A percentile compares a stretch with the other conserved stretches of the same genome.
These are phyloP conservation scores for Oceanodroma tethys DNA, from an alignment of 2,113 vertebrate genomes.

Conservation along the genomic window DNA sequence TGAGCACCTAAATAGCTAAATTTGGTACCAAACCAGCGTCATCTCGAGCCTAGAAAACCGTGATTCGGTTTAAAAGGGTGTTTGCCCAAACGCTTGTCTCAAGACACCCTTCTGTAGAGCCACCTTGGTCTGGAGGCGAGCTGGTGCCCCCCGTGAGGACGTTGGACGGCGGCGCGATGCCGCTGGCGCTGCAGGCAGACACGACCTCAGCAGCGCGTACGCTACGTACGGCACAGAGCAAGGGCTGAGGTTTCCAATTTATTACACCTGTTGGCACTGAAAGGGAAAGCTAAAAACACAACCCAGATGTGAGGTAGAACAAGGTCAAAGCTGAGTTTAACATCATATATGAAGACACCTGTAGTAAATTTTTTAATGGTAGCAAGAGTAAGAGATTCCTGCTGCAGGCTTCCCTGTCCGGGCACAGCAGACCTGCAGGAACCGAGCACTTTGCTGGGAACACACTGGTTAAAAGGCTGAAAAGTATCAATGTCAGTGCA, in stretches of 20 bases:
- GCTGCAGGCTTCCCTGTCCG: not conserved
- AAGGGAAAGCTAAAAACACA: not conserved
- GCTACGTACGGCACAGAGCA: fast-evolving
- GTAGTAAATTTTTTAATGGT: not conserved
- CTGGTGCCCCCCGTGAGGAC: not conserved
- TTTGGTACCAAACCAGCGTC: not conserved
- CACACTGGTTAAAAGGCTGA: not conserved
- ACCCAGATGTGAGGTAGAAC: constrained; percentile 18
- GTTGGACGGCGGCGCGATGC: fast-evolving
- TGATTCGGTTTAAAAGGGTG: fast-evolving
- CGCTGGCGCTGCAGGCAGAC: fast-evolving
- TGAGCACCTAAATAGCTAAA: not conserved
- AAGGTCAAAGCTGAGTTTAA: not conserved
- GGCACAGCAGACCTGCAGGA: not conserved
- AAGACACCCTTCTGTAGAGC: not conserved
- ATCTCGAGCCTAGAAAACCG: not conserved
- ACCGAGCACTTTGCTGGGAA: not conserved
- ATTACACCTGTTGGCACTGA: not conserved
- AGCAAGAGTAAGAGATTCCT: not conserved
- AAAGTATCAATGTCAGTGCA: constrained; percentile 6
- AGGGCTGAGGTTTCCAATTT: not conserved
- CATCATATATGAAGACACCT: not conserved
- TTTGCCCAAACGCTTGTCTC: fast-evolving
- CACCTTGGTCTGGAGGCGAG: not conserved
- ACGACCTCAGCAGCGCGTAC: fast-evolving